A percentile compares a stretch with the other conserved stretches of the same genome.
Evolutionary conservation across 2,113 vertebrate species (phyloP).

Genomic region (Poeciliopsis retropinna): DNA sequence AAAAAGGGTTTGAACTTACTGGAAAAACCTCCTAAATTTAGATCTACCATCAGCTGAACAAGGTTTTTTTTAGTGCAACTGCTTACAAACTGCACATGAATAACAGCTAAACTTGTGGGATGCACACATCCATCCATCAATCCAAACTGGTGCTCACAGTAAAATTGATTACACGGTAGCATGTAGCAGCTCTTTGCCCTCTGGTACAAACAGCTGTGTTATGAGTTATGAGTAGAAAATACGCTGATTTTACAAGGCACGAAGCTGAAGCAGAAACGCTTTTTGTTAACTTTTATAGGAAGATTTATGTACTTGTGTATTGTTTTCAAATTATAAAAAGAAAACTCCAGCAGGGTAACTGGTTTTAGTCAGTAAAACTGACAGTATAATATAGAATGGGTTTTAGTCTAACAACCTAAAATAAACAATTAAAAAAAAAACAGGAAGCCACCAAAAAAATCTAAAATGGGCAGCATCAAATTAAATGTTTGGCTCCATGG

Average conservation of each 20-base stretch:
- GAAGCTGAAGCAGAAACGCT: background rate
- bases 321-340: background rate
- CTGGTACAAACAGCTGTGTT: background rate
- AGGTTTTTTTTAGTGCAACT: background rate
- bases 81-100: background rate
- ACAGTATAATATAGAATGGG: no score
- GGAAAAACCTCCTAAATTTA: background rate
- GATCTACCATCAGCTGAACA: conserved; percentile 1
- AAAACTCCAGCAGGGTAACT: background rate
- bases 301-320: background rate
- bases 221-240: background rate
- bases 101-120: background rate
- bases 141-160: background rate
- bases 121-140: background rate
- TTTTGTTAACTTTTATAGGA: background rate
- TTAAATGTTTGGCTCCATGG: no score
- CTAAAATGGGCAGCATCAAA: background rate
- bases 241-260: background rate
- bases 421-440: background rate
- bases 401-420: no score
- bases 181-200: background rate
- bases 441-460: background rate
- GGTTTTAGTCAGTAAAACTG: background rate
- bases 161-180: background rate
- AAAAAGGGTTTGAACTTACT: background rate